Evolutionary conservation across 2,888 invertebrate species (phyloP), one percentile per base, ranked within the genome.

Genomic region (Diachrysia chrysitis): DNA sequence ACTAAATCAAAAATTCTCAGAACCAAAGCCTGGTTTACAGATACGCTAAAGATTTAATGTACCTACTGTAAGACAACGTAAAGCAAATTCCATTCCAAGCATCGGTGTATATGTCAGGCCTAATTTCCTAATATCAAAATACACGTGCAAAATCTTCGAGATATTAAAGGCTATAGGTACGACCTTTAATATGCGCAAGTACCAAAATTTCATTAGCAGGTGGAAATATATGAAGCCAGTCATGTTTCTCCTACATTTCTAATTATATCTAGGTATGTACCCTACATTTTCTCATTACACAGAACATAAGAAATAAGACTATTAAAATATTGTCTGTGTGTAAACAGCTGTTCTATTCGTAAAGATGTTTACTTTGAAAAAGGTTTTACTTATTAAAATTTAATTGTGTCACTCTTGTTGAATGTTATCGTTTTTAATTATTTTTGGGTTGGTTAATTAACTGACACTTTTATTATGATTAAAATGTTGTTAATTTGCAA

Each of bases 301-400:
- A 21, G 48, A 51, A 21, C 48, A 48, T 48, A 37, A 19, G n/a
- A 19, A 6, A 19, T 46, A 21, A 19, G 46, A 42, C n/a, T 19
- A 32, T 35, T 12, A 59, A 64, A 69, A 55, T 54, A 7, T 51
- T 42, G 55, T 56, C 35, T 21, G 17, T 59, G 42, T 78, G 32
- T 78, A 17, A 37, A 58, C 74, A 77, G 63, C 57, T 77, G 74
- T 70, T 57, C 9, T 42, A 60, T 58, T 21, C 64, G 58, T 66
- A 14, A 32, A 55, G 21, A 54, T 46, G 55, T 71, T 71, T 65
- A n/a, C 65, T 59, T 60, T 19, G 9, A 67, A 69, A 69, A 57
- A 58, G 61, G 66, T 72, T 60, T 58, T 23, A 35, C 56, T 66
- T 29, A 32, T 32, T 32, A 32, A 32, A 9, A 32, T 2, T 37